These are phyloP conservation scores for Clarias fuscus DNA, from an alignment of 2,797 vertebrate species.

Conservation along the genomic window DNA sequence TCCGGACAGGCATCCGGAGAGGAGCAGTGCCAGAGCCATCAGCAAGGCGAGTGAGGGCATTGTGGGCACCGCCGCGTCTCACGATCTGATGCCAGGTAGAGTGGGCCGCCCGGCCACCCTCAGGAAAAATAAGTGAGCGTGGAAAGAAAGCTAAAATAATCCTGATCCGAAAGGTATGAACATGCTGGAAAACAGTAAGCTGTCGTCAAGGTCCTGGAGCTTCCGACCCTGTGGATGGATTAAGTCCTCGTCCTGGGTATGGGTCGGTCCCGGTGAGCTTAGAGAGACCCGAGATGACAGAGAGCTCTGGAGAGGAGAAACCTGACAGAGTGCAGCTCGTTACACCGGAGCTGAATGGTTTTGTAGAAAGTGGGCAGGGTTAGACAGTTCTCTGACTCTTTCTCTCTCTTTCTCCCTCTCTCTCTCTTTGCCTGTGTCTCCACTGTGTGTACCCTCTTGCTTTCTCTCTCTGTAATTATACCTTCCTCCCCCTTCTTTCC, in stretches of 20 bases:
- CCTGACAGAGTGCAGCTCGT: conserved; percentile 56
- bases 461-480: conserved; percentile 76
- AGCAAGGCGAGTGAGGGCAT: conserved; percentile 81
- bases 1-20: conserved; percentile 77
- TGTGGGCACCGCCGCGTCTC: conserved; percentile 63
- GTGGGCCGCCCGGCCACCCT: conserved; percentile 38
- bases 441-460: conserved; percentile 59
- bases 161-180: conserved; percentile 51
- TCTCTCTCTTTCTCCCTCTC: conserved; percentile 55
- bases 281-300: conserved; percentile 46
- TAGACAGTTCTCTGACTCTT: conserved; percentile 66
- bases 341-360: conserved; percentile 65
- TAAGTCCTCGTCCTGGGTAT: conserved; percentile 35
- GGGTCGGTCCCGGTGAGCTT: conserved; percentile 33
- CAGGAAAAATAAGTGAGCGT: conserved; percentile 14
- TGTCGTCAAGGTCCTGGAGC: conserved; percentile 22
- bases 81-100: conserved; percentile 43
- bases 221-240: conserved; percentile 15
- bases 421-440: conserved; percentile 63
- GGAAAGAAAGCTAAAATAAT: conserved; percentile 54
- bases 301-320: conserved; percentile 58
- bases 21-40: conserved; percentile 62
- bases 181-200: conserved; percentile 44
- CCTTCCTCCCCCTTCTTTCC: conserved; percentile 67
- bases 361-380: conserved; percentile 73